Conservation (phyloP, 1,140 invertebrate species). For the Drosophila leontia region DNA sequence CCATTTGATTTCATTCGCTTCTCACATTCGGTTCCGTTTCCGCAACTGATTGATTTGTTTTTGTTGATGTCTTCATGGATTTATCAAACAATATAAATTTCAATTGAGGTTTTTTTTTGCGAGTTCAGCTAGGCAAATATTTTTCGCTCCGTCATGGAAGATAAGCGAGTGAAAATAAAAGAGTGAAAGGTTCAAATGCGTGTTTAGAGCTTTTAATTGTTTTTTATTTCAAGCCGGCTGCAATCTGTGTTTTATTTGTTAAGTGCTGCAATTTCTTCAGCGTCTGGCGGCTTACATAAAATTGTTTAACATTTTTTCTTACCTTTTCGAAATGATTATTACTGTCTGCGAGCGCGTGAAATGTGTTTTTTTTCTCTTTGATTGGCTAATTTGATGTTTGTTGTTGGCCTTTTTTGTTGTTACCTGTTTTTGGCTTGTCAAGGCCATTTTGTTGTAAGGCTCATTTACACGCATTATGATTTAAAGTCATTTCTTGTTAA, state of each 20-base stretch:
- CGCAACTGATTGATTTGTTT: conserved; percentile 44
- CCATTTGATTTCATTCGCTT: conserved; percentile 26
- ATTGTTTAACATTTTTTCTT: conserved; percentile 24
- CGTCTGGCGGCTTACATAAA: conserved; percentile 62
- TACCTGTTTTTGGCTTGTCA: conserved; percentile 21
- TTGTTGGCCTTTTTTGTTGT: conserved; percentile 24
- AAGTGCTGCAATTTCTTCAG: conserved; percentile 65
- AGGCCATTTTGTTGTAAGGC: conserved; percentile 71
- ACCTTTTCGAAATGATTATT: conserved; percentile 44
- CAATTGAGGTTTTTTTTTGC: conserved; percentile 16
- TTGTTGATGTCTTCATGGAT: conserved; percentile 15
- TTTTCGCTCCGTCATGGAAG: conserved; percentile 30
- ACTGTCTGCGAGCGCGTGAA: conserved; percentile 48
- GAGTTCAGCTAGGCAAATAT: conserved; percentile 32
- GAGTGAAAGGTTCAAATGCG: conserved; percentile 44
- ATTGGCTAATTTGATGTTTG: conserved; percentile 71
- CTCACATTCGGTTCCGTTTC: conserved; percentile 31
- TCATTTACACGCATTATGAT: conserved; percentile 69
- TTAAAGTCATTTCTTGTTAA: conserved; percentile 61
- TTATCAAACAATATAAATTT: conserved; percentile 24
- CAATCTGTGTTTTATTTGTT: conserved; percentile 66
- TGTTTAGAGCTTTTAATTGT: conserved; percentile 45
- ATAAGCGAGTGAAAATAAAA: conserved; percentile 32
- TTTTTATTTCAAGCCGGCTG: conserved; percentile 48
- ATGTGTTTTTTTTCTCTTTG: conserved; percentile 42